A percentile compares a stretch with the other conserved stretches of the same genome.
Evolutionary conservation across 2,888 invertebrate species (phyloP).

Genomic region (Meghimatium bilineatum): DNA sequence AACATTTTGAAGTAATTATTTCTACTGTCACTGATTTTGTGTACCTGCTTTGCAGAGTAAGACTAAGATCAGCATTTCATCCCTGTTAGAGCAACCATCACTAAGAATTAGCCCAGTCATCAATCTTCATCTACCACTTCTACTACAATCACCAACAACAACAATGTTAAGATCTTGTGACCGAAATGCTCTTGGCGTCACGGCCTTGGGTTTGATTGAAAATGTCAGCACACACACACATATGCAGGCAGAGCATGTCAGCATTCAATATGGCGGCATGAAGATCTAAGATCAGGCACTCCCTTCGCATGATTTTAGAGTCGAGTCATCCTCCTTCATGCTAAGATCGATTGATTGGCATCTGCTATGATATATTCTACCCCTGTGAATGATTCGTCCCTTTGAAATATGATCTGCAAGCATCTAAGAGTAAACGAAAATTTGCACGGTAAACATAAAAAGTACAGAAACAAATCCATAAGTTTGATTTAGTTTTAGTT

Average conservation of each 20-base stretch:
- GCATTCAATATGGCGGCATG: conserved; percentile 35
- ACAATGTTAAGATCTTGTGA: conserved; percentile 46
- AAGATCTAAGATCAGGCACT: conserved; percentile 46
- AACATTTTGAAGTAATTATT: conserved; percentile 2
- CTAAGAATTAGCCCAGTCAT: conserved; percentile 48
- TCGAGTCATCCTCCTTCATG: conserved; percentile 39
- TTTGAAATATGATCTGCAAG: conserved; percentile 37
- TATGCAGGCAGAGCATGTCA: conserved; percentile 24
- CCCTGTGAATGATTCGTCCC: conserved; percentile 46
- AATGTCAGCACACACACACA: conserved; percentile 33
- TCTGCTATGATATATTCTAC: conserved; percentile 43
- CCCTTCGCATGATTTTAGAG: conserved; percentile 30
- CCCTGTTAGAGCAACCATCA: conserved; percentile 46
- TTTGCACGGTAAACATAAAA: conserved; percentile 32
- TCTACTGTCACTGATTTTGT: conserved; percentile 43
- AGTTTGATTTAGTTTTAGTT: not conserved
- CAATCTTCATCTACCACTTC: conserved; percentile 41
- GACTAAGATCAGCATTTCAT: conserved; percentile 48
- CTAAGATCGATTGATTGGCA: conserved; percentile 40
- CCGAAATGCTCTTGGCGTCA: conserved; percentile 42
- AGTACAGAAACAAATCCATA: not conserved
- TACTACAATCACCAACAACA: conserved; percentile 43
- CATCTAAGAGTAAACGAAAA: conserved; percentile 34
- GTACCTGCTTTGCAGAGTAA: conserved; percentile 50
- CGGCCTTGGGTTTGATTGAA: conserved; percentile 29